phyloP scores from a whole-genome alignment of 2,113 vertebrate genomes.

The Phyllopteryx taeniolatus region DNA sequence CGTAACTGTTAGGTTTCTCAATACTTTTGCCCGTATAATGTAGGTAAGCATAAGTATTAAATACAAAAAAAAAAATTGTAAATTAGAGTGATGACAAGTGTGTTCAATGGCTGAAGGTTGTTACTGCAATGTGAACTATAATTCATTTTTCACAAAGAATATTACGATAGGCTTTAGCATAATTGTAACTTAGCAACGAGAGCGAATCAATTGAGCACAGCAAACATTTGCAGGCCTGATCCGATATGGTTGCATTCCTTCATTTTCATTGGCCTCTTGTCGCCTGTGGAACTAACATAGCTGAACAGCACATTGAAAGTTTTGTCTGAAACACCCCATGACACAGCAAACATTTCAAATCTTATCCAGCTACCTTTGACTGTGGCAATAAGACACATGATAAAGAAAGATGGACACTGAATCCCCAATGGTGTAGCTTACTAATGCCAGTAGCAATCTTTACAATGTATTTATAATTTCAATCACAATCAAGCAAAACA shows the following conservation, averaged over 20 bases:
- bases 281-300: conserved; percentile 33
- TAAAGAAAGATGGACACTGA: not conserved
- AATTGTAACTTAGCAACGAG: not conserved
- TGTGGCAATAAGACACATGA: not conserved
- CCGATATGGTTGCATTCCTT: conserved; percentile 20
- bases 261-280: conserved; percentile 6
- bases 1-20: too few species aligned
- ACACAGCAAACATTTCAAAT: conserved; percentile 11
- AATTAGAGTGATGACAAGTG: not conserved
- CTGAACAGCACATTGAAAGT: conserved; percentile 4
- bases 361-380: not conserved
- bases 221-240: conserved; percentile 10
- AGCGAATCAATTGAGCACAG: conserved; percentile 34
- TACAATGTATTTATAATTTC: too few species aligned
- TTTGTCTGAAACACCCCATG: conserved; percentile 35
- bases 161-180: not conserved
- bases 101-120: not conserved
- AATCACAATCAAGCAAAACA: too few species aligned
- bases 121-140: not conserved
- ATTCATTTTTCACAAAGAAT: not conserved
- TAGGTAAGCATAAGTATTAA: too few species aligned
- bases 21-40: too few species aligned
- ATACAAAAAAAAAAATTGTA: not conserved
- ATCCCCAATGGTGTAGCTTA: not conserved
- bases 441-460: too few species aligned